Base-by-base conservation (phyloP, 2,113 vertebrate genomes). In the Channa maculata region DNA sequence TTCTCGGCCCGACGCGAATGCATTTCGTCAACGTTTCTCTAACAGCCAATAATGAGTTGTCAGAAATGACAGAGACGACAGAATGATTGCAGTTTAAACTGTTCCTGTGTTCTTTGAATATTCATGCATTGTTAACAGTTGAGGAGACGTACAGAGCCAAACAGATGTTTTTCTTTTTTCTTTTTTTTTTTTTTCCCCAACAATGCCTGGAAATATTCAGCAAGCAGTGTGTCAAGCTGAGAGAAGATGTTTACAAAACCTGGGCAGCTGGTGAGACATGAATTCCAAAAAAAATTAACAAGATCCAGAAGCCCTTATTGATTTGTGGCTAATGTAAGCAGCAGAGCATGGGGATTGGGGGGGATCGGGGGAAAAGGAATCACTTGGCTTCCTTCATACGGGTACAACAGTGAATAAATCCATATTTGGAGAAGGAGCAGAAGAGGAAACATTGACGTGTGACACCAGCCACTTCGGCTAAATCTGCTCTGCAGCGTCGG, bases 251-350 rank as follows among this genome's bases (percentile, higher is more conserved):
- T 83, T 84, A 77, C 76, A 51, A 74, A 24, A 86, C 78, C 85
- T 57, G 83, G 49, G 57, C 53, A 37, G 68, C 85, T 68, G 68
- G 33, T 38, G 65, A 86, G 51, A 79, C 79, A 69, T 10, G 34
- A 41, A 83, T 72, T 45, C 50, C 12, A 33, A 39, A 77, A 71
- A 24, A 70, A 78, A 52, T 59, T 65, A 80, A 79, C 70, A 82
- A 52, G 71, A 69, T 75, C 72, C 71, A 71, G 45, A 61, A 85
- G 64, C 66, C 13, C 79, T 71, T 79, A 83, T 85, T 83, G 81
- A 84, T 85, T 88, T 69, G 59, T 52, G 39, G 62, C 63, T 74
- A 70, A 86, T 75, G 49, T 63, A 83, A 61, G 79, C 85, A 55
- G 71, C 63, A 72, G 49, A 75, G 68, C 75, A 65, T n/a, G n/a